Evolutionary conservation across 2,888 invertebrate genomes (phyloP), one percentile per base, ranked within the genome.

Genomic region (Sinopyrophorus schimmeli): DNA sequence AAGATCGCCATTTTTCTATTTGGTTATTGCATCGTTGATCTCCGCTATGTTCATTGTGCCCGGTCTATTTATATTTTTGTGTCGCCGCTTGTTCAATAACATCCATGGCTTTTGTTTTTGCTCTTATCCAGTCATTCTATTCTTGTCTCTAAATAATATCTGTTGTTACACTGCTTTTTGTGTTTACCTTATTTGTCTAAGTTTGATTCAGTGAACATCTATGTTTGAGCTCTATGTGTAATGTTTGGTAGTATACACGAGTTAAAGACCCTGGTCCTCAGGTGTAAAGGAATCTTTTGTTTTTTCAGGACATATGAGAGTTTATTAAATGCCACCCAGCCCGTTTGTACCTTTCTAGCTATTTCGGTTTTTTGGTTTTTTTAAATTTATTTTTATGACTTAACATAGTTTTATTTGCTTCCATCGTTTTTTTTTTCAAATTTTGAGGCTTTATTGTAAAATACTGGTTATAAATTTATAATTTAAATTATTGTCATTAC

Each of bases 161-260:
- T 24, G 6, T 3, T 24, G n/a, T 9, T 32, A 9, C 10, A 32
- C 20, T 2, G 32, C 7, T 32, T n/a, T 32, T 11, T 18, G 20
- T 18, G 11, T 9, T 10, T 32, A 20, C 20, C 20, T 32, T 32
- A 32, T 32, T 32, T 32, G 11, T 32, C 32, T 4, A 32, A 10
- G 20, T 32, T 32, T 32, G 20, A 32, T 32, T 7, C 5, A 4
- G 20, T 32, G 20, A 32, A 18, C 10, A 20, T 32, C 32, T 7
- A 17, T 32, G 20, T 32, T 32, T 32, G 18, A 32, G 32, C 32
- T 32, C 32, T 20, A 16, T 32, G 20, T 32, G 18, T 6, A 10
- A 32, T 14, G n/a, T 14, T 15, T 32, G 32, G 20, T 11, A 32
- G 32, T 2, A 32, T 18, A 18, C 18, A 32, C 10, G 32, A 18